Conservation (phyloP, 2,797 vertebrate genomes). For the Emys orbicularis region DNA sequence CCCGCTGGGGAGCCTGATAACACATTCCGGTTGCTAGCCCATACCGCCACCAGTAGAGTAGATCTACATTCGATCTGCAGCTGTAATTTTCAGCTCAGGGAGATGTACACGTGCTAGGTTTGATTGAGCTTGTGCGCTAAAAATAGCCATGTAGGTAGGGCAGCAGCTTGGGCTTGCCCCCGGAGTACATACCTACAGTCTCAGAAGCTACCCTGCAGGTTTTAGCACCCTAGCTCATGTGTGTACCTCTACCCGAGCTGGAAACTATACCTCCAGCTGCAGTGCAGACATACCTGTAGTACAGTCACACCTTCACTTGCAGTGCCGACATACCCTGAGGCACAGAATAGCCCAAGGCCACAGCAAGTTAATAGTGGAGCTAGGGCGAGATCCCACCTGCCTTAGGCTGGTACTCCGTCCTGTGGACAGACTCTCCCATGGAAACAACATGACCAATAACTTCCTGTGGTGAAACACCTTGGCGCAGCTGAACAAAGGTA, state of each 20-base stretch:
- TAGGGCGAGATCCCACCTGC: background rate
- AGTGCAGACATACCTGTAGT: too few relatives aligned
- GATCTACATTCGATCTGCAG: too few relatives aligned
- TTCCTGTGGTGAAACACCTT: background rate
- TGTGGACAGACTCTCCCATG: background rate
- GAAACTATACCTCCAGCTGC: too few relatives aligned
- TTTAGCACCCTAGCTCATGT: too few relatives aligned
- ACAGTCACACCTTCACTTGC: too few relatives aligned
- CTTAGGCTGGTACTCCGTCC: background rate
- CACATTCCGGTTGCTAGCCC: background rate
- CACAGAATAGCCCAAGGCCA: background rate
- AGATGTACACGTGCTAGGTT: background rate
- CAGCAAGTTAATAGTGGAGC: background rate
- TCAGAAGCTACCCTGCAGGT: too few relatives aligned
- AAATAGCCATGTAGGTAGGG: background rate
- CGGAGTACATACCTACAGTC: background rate
- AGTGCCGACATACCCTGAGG: background rate
- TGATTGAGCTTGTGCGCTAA: background rate
- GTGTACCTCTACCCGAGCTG: too few relatives aligned
- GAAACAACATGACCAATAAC: background rate
- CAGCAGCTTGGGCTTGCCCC: background rate
- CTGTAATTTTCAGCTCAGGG: background rate
- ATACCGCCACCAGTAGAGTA: background rate
- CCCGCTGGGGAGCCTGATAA: too few relatives aligned
- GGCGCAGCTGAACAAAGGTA: background rate